Evolutionary conservation across 1,140 invertebrate species (phyloP).

Genomic region (Zaprionus ghesquierei): DNA sequence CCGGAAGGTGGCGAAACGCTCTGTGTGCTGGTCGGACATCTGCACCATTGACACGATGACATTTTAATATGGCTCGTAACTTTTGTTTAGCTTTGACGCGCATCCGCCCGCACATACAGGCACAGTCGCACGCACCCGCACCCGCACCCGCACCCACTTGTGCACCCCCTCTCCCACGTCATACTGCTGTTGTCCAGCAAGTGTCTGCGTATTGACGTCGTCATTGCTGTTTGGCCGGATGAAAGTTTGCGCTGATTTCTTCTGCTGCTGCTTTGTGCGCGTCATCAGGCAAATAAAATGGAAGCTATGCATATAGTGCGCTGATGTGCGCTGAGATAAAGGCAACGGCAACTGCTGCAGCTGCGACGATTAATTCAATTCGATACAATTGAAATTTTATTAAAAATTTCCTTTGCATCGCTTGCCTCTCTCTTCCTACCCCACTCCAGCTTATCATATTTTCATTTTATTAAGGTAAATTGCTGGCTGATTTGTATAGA

Average conservation of each 20-base stretch:
- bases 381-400: constrained; percentile 19
- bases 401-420: constrained; percentile 47
- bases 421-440: constrained; percentile 14
- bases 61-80: constrained; percentile 78
- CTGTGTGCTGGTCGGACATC: constrained; percentile 26
- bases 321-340: constrained; percentile 17
- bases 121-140: background rate
- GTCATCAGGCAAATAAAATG: constrained; percentile 36
- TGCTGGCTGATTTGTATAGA: constrained; percentile 76
- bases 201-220: constrained; percentile 47
- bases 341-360: constrained; percentile 23
- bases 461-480: constrained; percentile 67
- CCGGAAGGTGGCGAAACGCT: background rate
- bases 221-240: constrained; percentile 63
- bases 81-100: constrained; percentile 66
- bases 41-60: constrained; percentile 75
- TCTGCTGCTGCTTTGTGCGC: constrained; percentile 52
- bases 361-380: background rate
- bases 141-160: background rate
- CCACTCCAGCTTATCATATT: constrained; percentile 37
- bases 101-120: background rate
- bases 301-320: background rate
- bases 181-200: constrained; percentile 10
- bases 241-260: constrained; percentile 40
- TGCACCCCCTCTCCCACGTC: no score